Evolutionary conservation across 2,797 vertebrate species (phyloP).

Genomic region (Onychomys arenicola): DNA sequence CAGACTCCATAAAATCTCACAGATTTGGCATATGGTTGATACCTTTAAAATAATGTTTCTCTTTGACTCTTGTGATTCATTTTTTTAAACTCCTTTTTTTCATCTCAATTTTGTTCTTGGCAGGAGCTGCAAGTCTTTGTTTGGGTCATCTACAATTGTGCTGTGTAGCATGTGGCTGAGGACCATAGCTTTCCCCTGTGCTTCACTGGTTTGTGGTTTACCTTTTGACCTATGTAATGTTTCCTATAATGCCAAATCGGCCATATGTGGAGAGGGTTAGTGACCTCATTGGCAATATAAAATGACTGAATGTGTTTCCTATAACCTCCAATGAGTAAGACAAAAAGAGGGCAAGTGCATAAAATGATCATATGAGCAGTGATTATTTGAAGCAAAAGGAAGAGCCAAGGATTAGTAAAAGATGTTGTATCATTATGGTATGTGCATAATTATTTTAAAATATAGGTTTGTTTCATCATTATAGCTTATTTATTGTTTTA

Average conservation of each 20-base stretch:
- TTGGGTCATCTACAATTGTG: not conserved
- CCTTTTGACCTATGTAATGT: constrained; percentile 63
- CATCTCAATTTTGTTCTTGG: not conserved
- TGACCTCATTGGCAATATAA: constrained; percentile 62
- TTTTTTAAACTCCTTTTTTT: not conserved
- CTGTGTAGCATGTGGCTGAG: not conserved
- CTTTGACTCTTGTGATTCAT: not conserved
- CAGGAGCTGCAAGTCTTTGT: not conserved
- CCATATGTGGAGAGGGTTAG: constrained; percentile 25
- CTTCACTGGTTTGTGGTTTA: constrained; percentile 30
- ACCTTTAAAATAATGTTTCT: constrained; percentile 35
- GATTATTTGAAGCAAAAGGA: constrained; percentile 34
- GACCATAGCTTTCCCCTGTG: not conserved
- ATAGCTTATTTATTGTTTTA: not conserved
- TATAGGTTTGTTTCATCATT: not conserved
- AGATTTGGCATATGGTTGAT: not conserved
- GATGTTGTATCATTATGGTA: not conserved
- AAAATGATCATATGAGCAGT: not conserved
- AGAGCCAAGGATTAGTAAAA: not conserved
- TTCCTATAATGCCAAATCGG: constrained; percentile 14
- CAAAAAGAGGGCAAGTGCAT: not conserved
- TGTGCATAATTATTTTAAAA: constrained; percentile 8
- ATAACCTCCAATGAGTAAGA: constrained; percentile 58
- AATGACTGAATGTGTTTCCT: constrained; percentile 39
- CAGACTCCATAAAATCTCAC: not conserved